A percentile compares a stretch with the other conserved stretches of the same genome.
phyloP scores from a whole-genome alignment of 2,113 vertebrate genomes.

The Lycocorax pyrrhopterus region DNA sequence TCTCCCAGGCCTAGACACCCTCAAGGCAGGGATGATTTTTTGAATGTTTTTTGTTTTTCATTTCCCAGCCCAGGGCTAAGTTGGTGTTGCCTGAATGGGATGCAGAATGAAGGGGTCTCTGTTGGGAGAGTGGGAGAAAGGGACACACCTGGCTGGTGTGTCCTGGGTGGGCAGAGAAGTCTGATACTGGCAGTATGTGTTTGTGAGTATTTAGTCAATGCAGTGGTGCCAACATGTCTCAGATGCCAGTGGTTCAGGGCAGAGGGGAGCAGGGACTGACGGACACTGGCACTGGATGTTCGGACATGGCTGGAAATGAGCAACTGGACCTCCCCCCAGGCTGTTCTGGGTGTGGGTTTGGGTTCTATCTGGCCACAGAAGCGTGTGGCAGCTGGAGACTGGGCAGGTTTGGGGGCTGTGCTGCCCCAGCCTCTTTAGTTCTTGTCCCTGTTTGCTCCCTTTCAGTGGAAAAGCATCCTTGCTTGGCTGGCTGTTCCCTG shows the following conservation, averaged over 20 bases:
- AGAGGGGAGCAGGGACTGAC: neutral
- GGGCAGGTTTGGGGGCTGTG: neutral
- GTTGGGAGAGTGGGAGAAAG: neutral
- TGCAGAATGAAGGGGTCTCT: neutral
- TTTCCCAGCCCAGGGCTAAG: neutral
- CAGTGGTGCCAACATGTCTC: neutral
- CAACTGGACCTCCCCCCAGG: neutral
- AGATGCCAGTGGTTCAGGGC: neutral
- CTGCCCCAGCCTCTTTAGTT: neutral
- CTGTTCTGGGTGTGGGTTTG: neutral
- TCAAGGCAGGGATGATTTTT: neutral
- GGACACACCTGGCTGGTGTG: no score
- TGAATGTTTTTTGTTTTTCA: neutral
- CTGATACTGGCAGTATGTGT: neutral
- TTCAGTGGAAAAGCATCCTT: neutral
- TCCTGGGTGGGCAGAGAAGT: neutral
- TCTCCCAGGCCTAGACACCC: neutral
- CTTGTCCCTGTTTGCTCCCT: neutral
- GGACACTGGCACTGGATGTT: neutral
- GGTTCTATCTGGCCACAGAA: neutral
- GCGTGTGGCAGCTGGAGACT: neutral
- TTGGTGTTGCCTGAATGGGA: neutral
- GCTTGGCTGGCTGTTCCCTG: neutral
- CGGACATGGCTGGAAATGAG: neutral
- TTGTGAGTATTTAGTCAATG: neutral